Conservation (phyloP, 2,113 vertebrate genomes). For the Caretta caretta region DNA sequence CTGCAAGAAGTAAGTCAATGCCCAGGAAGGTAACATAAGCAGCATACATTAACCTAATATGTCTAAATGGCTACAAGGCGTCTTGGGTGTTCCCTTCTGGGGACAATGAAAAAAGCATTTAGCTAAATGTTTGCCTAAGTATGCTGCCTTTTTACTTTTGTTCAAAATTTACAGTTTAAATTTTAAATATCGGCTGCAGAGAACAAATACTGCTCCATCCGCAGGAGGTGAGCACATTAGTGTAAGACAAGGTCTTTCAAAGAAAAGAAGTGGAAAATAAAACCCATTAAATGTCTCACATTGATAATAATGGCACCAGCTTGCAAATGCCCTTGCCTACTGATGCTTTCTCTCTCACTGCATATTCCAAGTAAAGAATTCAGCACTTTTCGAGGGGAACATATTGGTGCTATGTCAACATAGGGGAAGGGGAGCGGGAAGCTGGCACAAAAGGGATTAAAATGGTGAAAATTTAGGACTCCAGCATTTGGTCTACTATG, state of each 20-base stretch:
- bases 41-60: not conserved
- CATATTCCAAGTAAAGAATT: not conserved
- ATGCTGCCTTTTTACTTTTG: not conserved
- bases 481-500: not conserved
- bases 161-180: not conserved
- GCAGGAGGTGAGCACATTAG: not conserved
- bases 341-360: slow-evolving; percentile 9
- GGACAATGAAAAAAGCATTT: slow-evolving; percentile 47
- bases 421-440: not conserved
- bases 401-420: not conserved
- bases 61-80: not conserved
- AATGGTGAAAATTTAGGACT: not conserved
- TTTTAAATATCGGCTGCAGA: slow-evolving; percentile 30
- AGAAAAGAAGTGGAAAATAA: not conserved
- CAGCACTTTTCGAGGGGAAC: not conserved
- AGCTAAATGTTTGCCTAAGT: slow-evolving; percentile 24
- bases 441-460: not conserved
- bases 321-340: not conserved
- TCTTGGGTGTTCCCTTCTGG: not conserved
- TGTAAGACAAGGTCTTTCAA: not conserved
- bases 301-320: slow-evolving; percentile 5
- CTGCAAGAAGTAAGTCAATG: not conserved
- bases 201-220: not conserved
- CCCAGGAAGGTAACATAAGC: not conserved
- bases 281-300: slow-evolving; percentile 27